Base-by-base conservation (phyloP, 2,888 invertebrate genomes). In the Eupeodes latifasciatus region DNA sequence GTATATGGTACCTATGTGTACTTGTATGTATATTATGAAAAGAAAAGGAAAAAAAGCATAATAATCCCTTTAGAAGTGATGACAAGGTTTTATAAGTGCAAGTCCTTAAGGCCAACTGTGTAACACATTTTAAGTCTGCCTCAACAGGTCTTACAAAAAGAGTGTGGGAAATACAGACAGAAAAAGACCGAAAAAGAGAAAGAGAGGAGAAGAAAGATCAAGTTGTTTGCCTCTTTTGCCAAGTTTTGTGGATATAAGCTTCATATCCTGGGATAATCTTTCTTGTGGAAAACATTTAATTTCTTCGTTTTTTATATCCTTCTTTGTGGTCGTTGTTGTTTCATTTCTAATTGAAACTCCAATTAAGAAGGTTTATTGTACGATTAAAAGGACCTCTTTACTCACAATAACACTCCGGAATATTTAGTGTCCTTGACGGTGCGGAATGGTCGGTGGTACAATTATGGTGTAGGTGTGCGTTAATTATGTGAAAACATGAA, bases 251-350 rank as follows among this genome's bases (percentile, higher is more conserved):
- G 59, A 59, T 59, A 59, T 57, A 36, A 59, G 59, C 59, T 36
- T 59, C 59, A 59, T 59, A 59, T 59, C 59, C 59, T 59, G 59
- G 59, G 59, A 59, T 59, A 59, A 59, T 34, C 59, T 59, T 59
- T 59, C 59, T 59, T 59, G 34, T 34, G 34, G 59, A 36, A 59
- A 59, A 36, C 34, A 59, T 59, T 59, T 59, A 59, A 36, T 36
- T 59, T 59, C 57, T 27, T 27, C 27, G 27, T 27, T 27, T 27
- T 27, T 27, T 34, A 36, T 59, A 14, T n/a, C 14, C 34, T 59
- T 12, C 40, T 40, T 40, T 5, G 40, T 40, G 40, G 40, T 36
- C 14, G 59, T 59, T 59, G 6, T 59, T 34, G n/a, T 36, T 59
- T 36, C 34, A n/a, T 14, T 14, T 59, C n/a, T 34, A 59, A 36